Evolutionary conservation across 2,888 invertebrate genomes (phyloP), one percentile per base, ranked within the genome.

Genomic region (Pollenia griseotomentosa): DNA sequence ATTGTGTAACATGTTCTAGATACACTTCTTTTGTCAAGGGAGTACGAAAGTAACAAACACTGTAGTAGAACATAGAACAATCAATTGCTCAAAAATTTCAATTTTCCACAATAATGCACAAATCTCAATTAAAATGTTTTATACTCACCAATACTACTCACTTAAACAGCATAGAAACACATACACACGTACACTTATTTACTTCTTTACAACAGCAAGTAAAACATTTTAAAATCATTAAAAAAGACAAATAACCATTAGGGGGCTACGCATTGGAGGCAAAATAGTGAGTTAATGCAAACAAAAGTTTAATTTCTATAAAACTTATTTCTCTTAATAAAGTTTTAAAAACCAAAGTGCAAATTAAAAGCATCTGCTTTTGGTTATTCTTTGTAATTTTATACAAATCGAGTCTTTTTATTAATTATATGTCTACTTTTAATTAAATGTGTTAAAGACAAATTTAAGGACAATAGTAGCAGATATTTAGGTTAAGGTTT

Each of bases 51-150:
- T 33, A 59, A 23, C 55, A 66, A 63, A 63, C 14, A 46, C 16
- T 5, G 48, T 51, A 61, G 66, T 23, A 23, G 12, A 2, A 5
- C n/a, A 4, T 40, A 65, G 48, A 40, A 66, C 40, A 79, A 48
- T 74, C 59, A 79, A 74, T 84, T 79, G 68, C 70, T 74, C 53
- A 53, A 46, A 65, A 75, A 80, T 61, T 85, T 85, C 70, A 80
- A 85, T 85, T 85, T 85, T 80, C 80, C 75, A 85, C 85, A 75
- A 80, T 85, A 66, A 71, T 80, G 80, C 33, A 71, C 80, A 85
- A 85, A 85, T 80, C 75, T 75, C 57, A 80, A 85, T 75, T 85
- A 73, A 68, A 70, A 68, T 48, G 8, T 73, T n/a, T 14, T 19
- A 23, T 51, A 40, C 40, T 42, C 63, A 53, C 19, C 42, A 48